These are phyloP conservation scores for western clawed frog (Xenopus tropicalis) DNA, from an alignment of 2,113 vertebrate species.

Conservation along the genomic window DNA sequence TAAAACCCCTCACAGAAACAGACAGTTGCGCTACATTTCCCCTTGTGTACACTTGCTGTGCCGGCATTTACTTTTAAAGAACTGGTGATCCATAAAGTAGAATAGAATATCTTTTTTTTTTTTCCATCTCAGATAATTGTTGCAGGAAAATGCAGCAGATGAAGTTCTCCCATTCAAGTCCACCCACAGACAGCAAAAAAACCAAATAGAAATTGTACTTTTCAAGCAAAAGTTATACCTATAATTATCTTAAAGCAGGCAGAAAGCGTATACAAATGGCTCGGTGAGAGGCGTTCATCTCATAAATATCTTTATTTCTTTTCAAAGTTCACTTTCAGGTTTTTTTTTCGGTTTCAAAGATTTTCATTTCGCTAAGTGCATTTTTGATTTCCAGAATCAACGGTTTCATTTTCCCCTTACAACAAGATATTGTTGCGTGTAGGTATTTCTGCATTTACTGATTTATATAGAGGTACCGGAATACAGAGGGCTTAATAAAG, in stretches of 20 bases:
- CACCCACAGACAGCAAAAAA: constrained; percentile 21
- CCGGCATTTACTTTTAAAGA: too few species aligned
- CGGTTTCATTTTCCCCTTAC: too few species aligned
- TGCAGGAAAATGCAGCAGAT: constrained; percentile 10
- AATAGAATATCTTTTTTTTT: neutral
- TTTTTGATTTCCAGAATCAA: too few species aligned
- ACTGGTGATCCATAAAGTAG: neutral
- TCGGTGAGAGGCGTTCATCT: neutral
- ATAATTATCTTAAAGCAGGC: constrained; percentile 33
- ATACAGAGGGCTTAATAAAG: too few species aligned
- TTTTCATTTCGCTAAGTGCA: too few species aligned
- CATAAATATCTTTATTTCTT: neutral
- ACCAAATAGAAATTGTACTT: constrained; percentile 24
- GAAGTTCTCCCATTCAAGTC: constrained; percentile 11
- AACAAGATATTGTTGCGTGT: too few species aligned
- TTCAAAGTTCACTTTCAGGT: too few species aligned
- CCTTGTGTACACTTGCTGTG: too few species aligned
- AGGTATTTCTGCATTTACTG: too few species aligned
- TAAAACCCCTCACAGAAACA: too few species aligned
- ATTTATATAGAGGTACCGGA: too few species aligned
- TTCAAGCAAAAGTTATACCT: constrained; percentile 34
- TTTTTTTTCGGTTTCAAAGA: too few species aligned
- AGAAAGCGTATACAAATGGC: constrained; percentile 1
- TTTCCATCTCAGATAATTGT: constrained; percentile 12
- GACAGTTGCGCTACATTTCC: neutral